These are phyloP conservation scores for Ictidomys tridecemlineatus DNA, from an alignment of 2,113 vertebrate genomes.

Conservation along the genomic window DNA sequence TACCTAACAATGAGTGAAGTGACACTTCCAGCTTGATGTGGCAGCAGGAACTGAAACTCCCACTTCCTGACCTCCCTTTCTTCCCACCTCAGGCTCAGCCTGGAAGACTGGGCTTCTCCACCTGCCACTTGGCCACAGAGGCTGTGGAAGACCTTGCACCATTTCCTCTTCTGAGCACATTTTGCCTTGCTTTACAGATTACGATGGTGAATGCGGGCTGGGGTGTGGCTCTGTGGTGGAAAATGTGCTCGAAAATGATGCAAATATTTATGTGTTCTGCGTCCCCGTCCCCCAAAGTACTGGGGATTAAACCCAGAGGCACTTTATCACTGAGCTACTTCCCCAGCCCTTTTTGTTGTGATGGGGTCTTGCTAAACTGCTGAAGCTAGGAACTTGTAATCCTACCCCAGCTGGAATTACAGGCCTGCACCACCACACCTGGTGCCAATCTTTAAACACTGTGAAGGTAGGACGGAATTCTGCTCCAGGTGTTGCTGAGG, in stretches of 20 bases:
- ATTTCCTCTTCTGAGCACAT: background rate
- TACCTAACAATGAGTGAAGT: background rate
- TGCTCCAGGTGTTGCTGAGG: background rate
- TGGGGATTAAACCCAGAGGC: too few relatives aligned
- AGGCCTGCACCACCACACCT: too few relatives aligned
- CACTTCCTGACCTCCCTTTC: too few relatives aligned
- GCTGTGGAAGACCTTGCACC: background rate
- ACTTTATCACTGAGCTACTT: too few relatives aligned
- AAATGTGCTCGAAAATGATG: background rate
- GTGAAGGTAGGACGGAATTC: background rate
- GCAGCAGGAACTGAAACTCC: background rate
- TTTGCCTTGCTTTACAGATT: conserved; percentile 31
- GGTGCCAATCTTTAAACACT: too few relatives aligned
- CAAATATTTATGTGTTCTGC: too few relatives aligned
- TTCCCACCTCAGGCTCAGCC: background rate
- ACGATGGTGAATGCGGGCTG: background rate
- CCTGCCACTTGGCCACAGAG: background rate
- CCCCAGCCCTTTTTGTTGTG: too few relatives aligned
- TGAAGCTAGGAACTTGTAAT: too few relatives aligned
- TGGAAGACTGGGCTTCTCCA: background rate
- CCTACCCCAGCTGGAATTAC: too few relatives aligned
- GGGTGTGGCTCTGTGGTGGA: background rate
- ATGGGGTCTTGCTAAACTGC: too few relatives aligned
- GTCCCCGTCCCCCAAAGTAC: too few relatives aligned
- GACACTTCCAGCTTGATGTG: background rate